Evolutionary conservation across 1,140 invertebrate species (phyloP).

Genomic region (Paracyclopina nana): DNA sequence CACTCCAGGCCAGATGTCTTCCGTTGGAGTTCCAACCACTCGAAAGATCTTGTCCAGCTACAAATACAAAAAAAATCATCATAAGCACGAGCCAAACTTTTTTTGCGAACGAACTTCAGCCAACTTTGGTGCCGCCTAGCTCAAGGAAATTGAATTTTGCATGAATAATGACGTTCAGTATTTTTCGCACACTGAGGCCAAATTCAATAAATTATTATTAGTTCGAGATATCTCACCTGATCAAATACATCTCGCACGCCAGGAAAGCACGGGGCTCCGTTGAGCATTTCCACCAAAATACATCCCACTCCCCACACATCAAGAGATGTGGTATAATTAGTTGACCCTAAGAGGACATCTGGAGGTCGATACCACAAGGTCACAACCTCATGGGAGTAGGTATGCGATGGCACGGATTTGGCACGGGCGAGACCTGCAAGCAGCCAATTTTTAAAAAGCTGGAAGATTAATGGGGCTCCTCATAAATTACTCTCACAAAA

Average conservation of each 20-base stretch:
- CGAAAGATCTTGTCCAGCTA: slow-evolving; percentile 86
- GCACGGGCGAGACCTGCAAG: slow-evolving; percentile 54
- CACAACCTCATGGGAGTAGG: slow-evolving; percentile 91
- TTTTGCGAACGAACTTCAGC: too few species aligned
- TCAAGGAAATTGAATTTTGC: too few species aligned
- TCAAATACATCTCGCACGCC: slow-evolving; percentile 84
- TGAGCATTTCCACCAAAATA: slow-evolving; percentile 94
- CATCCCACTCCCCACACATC: slow-evolving; percentile 97
- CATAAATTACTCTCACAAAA: neutral
- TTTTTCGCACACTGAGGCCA: too few species aligned
- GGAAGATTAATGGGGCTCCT: neutral
- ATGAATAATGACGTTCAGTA: too few species aligned
- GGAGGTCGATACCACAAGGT: slow-evolving; percentile 66
- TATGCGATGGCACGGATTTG: slow-evolving; percentile 88
- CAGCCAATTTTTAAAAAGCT: slow-evolving; percentile 9
- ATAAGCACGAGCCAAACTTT: too few species aligned
- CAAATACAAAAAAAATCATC: too few species aligned
- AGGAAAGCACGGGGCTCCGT: slow-evolving; percentile 83
- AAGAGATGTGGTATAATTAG: slow-evolving; percentile 68
- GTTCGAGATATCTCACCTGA: too few species aligned
- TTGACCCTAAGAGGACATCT: slow-evolving; percentile 86
- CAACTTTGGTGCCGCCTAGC: too few species aligned
- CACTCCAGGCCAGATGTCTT: slow-evolving; percentile 73
- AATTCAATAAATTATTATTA: too few species aligned
- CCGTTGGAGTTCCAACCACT: slow-evolving; percentile 73